A percentile compares a stretch with the other conserved stretches of the same genome.
Conservation (phyloP, 1,140 invertebrate genomes). For the Cotesia glomerata region DNA sequence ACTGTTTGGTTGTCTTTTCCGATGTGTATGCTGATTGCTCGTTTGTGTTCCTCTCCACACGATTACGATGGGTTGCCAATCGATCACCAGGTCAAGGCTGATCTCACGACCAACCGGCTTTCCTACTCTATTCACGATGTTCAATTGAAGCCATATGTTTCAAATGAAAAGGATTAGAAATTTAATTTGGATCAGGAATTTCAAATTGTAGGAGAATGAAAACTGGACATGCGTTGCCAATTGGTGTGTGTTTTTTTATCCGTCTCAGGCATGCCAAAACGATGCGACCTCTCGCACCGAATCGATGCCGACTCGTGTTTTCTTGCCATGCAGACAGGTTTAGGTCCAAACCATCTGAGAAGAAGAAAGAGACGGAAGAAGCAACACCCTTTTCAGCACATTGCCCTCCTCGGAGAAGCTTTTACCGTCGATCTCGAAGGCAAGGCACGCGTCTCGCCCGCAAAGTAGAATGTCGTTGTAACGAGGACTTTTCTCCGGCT, state of each 20-base stretch:
- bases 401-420: slow-evolving; percentile 26
- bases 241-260: neutral
- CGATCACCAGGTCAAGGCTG: too few relatives aligned
- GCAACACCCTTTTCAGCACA: neutral
- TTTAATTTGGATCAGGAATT: too few relatives aligned
- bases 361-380: neutral
- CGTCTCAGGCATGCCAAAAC: neutral
- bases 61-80: too few relatives aligned
- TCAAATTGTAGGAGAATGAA: too few relatives aligned
- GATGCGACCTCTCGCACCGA: neutral
- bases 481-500: slow-evolving; percentile 50
- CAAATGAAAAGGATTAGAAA: too few relatives aligned
- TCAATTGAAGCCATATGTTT: too few relatives aligned
- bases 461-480: slow-evolving; percentile 59
- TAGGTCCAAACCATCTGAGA: slow-evolving; percentile 1
- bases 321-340: slow-evolving; percentile 14
- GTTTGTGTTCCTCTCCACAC: too few relatives aligned
- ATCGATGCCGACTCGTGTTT: slow-evolving; percentile 29
- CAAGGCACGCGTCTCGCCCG: slow-evolving; percentile 60
- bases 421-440: slow-evolving; percentile 56
- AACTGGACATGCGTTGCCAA: neutral
- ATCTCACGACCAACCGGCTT: too few relatives aligned
- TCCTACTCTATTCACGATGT: too few relatives aligned
- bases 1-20: too few relatives aligned
- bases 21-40: too few relatives aligned